phyloP scores from a whole-genome alignment of 2,888 invertebrate species.

The Tachina fera region DNA sequence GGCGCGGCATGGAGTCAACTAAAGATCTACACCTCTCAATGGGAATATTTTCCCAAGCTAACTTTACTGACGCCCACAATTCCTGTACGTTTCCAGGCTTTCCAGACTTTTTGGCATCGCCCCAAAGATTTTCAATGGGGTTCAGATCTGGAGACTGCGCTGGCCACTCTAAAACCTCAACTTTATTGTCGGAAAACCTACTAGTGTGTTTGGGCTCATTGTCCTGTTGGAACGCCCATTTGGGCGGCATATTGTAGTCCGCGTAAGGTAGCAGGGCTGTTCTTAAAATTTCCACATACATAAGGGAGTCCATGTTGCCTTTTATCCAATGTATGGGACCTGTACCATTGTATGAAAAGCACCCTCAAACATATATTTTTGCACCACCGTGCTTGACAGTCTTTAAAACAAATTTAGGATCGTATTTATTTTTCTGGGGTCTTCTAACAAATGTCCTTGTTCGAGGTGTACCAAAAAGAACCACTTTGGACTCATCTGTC shows the following conservation, averaged over 20 bases:
- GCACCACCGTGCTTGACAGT: conserved; percentile 34
- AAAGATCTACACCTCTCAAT: conserved; percentile 15
- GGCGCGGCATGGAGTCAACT: conserved; percentile 17
- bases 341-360: conserved; percentile 29
- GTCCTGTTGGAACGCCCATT: background rate
- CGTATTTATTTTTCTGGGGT: conserved; percentile 5
- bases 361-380: conserved; percentile 36
- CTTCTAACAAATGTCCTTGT: conserved; percentile 6
- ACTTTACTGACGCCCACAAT: conserved; percentile 9
- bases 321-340: conserved; percentile 36
- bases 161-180: background rate
- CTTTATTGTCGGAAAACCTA: background rate
- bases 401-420: conserved; percentile 2
- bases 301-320: conserved; percentile 5
- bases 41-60: conserved; percentile 17
- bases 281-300: conserved; percentile 23
- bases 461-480: conserved; percentile 5
- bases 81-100: background rate
- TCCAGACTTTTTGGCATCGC: conserved; percentile 10
- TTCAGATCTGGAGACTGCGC: background rate
- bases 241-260: background rate
- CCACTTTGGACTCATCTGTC: conserved; percentile 15
- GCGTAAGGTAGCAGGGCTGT: background rate
- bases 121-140: background rate
- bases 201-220: conserved; percentile 1